Evolutionary conservation across 2,888 invertebrate genomes (phyloP), one percentile per base, ranked within the genome.

Genomic region (Hylaea fasciaria): DNA sequence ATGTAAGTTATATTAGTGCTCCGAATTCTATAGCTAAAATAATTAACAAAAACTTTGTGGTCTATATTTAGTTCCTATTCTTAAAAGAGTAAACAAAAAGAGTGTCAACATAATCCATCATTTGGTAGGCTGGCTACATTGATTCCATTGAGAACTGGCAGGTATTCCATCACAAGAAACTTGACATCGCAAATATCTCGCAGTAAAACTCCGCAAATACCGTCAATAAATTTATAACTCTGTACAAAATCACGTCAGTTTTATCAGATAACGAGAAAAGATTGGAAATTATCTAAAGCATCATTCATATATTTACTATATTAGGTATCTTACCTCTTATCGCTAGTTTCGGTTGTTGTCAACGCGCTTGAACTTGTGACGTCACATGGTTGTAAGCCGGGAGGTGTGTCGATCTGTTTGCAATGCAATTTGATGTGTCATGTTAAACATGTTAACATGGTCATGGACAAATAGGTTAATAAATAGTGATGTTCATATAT

Each of bases 381-480:
- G 65, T 22, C 59, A 51, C 35, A n/a, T 39, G 11, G 49, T 51
- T 60, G 64, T 69, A 71, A 68, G 73, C 76, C 2, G 73, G 78
- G 28, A 80, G 80, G 80, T 79, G 80, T 80, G 80, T 79, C 78
- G 59, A 12, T 46, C n/a, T 71, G 69, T 73, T 73, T 70, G 58
- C 51, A 49, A 39, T 47, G 50, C 29, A 32, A 16, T 44, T 59
- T 43, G 54, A 44, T 58, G n/a, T n/a, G 10, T 8, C 9, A 37
- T 37, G 37, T 37, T 37, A 37, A n/a, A 12, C 37, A 12, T 37
- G 37, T n/a, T n/a, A n/a, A 32, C 32, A 32, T 10, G 32, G 9
- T 32, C 9, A 32, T 32, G 32, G 9, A 32, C 32, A 32, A 32
- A 8, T 32, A 10, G 7, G 32, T 32, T 32, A 22, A 5, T 22